Evolutionary conservation across 2,797 vertebrate genomes (phyloP), one percentile per base, ranked within the genome.

Genomic region (Hippoglossus hippoglossus): DNA sequence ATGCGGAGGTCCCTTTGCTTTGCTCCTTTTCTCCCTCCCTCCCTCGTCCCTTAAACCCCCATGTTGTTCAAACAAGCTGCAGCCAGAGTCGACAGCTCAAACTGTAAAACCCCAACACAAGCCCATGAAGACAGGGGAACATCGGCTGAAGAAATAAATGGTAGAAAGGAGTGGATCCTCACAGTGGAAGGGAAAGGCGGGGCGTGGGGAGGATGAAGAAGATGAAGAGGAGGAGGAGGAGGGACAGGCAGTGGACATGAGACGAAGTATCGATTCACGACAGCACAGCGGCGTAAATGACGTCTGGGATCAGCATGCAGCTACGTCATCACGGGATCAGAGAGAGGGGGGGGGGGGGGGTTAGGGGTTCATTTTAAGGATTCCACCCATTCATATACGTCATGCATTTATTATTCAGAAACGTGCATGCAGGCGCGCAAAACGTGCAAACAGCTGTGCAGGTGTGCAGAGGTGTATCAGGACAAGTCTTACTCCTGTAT

Each of bases 41-140:
- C 49, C 47, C 46, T 19, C 15, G 10, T 12, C 4, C 18, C 63
- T 85, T 73, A 92, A 64, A 90, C 78, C 73, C 77, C 80, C 90
- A 89, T 91, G 0, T n/a, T 74, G 78, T 24, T 63, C n/a, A 52
- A 21, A 41, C 51, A 52, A 77, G 68, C 66, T 41, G 49, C 61
- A 39, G 58, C 62, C 66, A 21, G 51, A 26, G 51, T 67, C 50
- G 62, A 71, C 54, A 81, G 73, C 75, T 83, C 83, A 68, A 79
- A 66, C 16, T 39, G 36, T 56, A 0, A 3, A 9, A 13, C 26
- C 19, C 21, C 3, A 5, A 34, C 44, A 46, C 18, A 50, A 61
- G 58, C 56, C 63, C 75, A 76, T 47, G 80, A 6, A 75, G 71
- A 83, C 22, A 52, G 53, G 62, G 63, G 50, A 60, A 68, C 21